Conservation (phyloP, 2,797 vertebrate species). For the Bryconaethiops microstoma region DNA sequence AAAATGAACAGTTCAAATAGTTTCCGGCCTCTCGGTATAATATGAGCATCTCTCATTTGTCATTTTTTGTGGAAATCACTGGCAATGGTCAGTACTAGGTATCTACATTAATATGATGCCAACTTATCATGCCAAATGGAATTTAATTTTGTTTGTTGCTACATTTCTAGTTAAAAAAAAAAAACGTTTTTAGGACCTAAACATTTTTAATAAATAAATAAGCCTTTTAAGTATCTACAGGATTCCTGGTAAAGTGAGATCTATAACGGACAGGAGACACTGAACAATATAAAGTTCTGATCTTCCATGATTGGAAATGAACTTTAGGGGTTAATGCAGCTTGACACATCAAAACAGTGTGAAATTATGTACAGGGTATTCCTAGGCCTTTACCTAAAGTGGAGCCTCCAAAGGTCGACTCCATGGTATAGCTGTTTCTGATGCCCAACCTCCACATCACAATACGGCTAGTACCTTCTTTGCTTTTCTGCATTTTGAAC, state of each 20-base stretch:
- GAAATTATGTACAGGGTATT: background rate
- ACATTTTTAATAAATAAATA: background rate
- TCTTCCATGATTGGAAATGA: background rate
- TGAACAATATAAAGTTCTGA: background rate
- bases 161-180: too few species aligned
- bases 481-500: conserved; percentile 91
- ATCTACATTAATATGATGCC: too few species aligned
- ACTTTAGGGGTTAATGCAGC: background rate
- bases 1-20: too few species aligned
- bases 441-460: conserved; percentile 92
- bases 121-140: too few species aligned
- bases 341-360: background rate
- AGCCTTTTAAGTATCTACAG: background rate
- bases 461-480: conserved; percentile 89
- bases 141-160: too few species aligned
- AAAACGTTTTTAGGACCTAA: background rate
- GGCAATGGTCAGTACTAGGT: too few species aligned
- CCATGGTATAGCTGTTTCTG: conserved; percentile 93
- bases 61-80: too few species aligned
- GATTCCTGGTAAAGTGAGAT: background rate
- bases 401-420: conserved; percentile 89
- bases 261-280: background rate
- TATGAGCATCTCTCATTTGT: too few species aligned
- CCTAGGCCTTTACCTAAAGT: conserved; percentile 81
- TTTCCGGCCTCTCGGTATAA: too few species aligned